Evolutionary conservation across 23 tunicate species (phyloP), one percentile per base, ranked within the genome.

Genomic region (Pegea sp.): DNA sequence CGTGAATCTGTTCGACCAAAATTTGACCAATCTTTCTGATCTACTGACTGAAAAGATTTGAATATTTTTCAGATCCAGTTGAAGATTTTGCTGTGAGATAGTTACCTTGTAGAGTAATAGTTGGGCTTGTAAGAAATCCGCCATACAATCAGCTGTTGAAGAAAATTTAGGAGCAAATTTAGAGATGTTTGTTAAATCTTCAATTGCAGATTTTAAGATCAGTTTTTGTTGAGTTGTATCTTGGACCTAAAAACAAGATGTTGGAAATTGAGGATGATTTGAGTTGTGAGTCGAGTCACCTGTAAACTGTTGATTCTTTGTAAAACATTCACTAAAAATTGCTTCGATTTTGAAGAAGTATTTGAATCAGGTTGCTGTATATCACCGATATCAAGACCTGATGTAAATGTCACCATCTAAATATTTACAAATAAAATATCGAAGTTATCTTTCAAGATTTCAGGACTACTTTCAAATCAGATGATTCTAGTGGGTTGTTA

Each of bases 121-220:
- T 52, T 84, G 95, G 3, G 95, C 76, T 68, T 84, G 86, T 32
- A 84, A 63, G 58, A 73, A 67, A 48, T 73, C 79, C 8, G 84
- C 84, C 3, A 77, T 69, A 44, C 95, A 75, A 31, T 70, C 68
- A 19, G 84, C 81, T 26, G 95, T 84, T 42, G 95, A 68, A 6
- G 95, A 44, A 8, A 73, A 69, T 1, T 61, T 3, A 2, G 95
- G 76, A 25, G 80, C 75, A 24, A 84, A 46, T 19, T 51, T 44
- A 24, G 76, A 72, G 22, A 72, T 48, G 64, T 84, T 77, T 5
- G 67, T 62, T n/a, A 84, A 66, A 33, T 84, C 84, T 7, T 60
- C 54, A 24, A 84, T 84, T 1, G 84, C 73, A 63, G 63, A 59
- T 28, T 69, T 69, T 22, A 84, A 56, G 18, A 84, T 38, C 26